Base-by-base conservation (phyloP, 1,140 invertebrate species). In the Sarcophaga bullata region DNA sequence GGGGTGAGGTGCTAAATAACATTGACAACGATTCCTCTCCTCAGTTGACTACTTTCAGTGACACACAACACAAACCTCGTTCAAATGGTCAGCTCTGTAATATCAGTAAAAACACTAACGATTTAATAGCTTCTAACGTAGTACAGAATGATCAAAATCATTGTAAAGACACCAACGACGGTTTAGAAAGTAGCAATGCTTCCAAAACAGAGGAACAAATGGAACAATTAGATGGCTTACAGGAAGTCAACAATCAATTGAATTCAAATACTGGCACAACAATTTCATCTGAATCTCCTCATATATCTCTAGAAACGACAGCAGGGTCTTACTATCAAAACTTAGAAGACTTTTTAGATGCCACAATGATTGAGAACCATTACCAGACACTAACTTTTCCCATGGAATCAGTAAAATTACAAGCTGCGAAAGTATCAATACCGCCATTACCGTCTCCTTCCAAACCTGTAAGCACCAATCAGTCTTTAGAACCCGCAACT, bases 281-380 rank as follows among this genome's bases (percentile, higher is more conserved):
- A 19, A 68, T 8, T 8, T 6, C 4, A 58, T n/a, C 62, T 19
- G n/a, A 68, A 9, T 25, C 62, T 68, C 17, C 17, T 17, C 62
- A 68, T 68, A 19, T 68, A n/a, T 8, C n/a, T 9, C 19, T 19
- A 25, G 62, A 58, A 50, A 7, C 47, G 49, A 10, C 17, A 4
- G 8, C 9, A 37, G 48, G n/a, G 1, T 9, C 47, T 9, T 76
- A 80, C 49, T 80, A 76, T 80, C 85, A 89, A 62, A 88, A 89
- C 50, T 84, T 89, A 8, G 87, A 89, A 19, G 88, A 89, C 17
- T 88, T 89, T 80, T 84, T 89, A 1, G 87, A 89, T 81, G 87
- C 86, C 5, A 88, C 85, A 15, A 87, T 88, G 87, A 88, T 87
- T 68, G 87, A 88, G 19, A 88, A 87, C 13, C 84, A 86, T 25